Evolutionary conservation across 1,140 invertebrate species (phyloP).

Genomic region (Drosophila prosaltans): DNA sequence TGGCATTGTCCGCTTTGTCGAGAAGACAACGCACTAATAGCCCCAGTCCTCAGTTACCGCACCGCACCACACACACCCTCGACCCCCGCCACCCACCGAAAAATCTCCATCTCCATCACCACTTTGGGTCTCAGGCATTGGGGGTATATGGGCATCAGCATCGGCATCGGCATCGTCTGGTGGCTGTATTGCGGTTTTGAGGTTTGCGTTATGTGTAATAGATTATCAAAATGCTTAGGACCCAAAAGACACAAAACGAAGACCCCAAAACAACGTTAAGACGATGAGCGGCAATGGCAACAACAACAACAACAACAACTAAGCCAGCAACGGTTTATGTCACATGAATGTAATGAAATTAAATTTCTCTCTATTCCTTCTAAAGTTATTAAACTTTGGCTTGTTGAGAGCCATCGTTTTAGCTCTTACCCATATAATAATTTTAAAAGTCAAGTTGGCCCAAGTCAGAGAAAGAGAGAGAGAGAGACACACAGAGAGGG

Average conservation of each 20-base stretch:
- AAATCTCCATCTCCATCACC: slow-evolving; percentile 22
- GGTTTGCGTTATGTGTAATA: slow-evolving; percentile 80
- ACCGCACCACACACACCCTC: no score
- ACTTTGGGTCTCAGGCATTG: slow-evolving; percentile 45
- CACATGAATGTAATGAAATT: slow-evolving; percentile 81
- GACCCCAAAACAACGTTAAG: slow-evolving; percentile 23
- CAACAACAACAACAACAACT: slow-evolving; percentile 27
- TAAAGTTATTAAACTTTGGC: slow-evolving; percentile 56
- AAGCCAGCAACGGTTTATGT: slow-evolving; percentile 71
- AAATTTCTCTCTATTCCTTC: slow-evolving; percentile 64
- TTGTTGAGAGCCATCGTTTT: slow-evolving; percentile 30
- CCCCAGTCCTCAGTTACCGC: slow-evolving; percentile 26
- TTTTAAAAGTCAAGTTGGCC: slow-evolving; percentile 73
- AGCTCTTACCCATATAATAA: slow-evolving; percentile 65
- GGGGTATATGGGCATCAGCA: not conserved
- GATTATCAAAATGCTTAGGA: slow-evolving; percentile 77
- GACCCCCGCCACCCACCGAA: not conserved
- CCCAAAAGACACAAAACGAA: slow-evolving; percentile 37
- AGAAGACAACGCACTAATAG: slow-evolving; percentile 78
- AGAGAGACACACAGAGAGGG: not conserved
- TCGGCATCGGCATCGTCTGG: slow-evolving; percentile 32
- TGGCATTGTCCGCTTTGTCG: slow-evolving; percentile 65
- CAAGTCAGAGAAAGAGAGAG: slow-evolving; percentile 19
- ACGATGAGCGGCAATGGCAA: slow-evolving; percentile 14
- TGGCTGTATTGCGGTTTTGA: slow-evolving; percentile 68